Evolutionary conservation across 2,888 invertebrate species (phyloP), one percentile per base, ranked within the genome.

Genomic region (Cynaeus angustus): DNA sequence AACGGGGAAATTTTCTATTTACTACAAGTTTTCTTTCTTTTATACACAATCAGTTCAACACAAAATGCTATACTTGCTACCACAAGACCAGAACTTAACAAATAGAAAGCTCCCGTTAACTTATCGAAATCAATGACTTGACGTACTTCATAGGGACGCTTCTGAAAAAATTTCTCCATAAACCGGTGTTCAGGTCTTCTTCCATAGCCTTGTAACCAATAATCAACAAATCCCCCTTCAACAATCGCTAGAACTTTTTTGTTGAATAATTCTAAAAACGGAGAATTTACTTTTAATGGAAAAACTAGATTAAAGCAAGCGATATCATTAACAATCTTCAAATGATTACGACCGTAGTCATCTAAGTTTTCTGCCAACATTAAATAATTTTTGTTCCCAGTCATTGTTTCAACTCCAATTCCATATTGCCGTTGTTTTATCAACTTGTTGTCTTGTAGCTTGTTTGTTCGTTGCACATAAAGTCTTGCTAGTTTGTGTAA

Each of bases 261-360:
- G 50, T 78, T 72, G 41, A 79, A 75, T 16, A 72, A 13, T 14
- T 66, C 16, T 2, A 66, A 71, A 65, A 74, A 75, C 0, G 77
- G 77, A 1, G 77, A 77, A 50, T 78, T 72, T 28, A 64, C 72
- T 33, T 53, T 67, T 38, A 78, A 43, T 6, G 70, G 73, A 52
- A 75, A 66, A 9, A 74, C 68, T 7, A 72, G 65, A 55, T 74
- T 73, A 52, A 55, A 65, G 12, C 65, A 65, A 1, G 12, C 55
- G 9, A 65, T 45, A 28, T 1, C 2, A 21, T 38, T 13, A 14
- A 65, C 16, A 43, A 65, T 12, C 21, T 55, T 65, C 8, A 65
- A 55, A 46, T 65, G 26, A 3, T 43, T 21, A 7, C 45, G 3
- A 4, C 53, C 45, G 10, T 55, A 14, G 1, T 37, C 16, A 53